A percentile compares a stretch with the other conserved stretches of the same genome.
Evolutionary conservation across 2,888 invertebrate species (phyloP).

Genomic region (Nymphalis polychloros): DNA sequence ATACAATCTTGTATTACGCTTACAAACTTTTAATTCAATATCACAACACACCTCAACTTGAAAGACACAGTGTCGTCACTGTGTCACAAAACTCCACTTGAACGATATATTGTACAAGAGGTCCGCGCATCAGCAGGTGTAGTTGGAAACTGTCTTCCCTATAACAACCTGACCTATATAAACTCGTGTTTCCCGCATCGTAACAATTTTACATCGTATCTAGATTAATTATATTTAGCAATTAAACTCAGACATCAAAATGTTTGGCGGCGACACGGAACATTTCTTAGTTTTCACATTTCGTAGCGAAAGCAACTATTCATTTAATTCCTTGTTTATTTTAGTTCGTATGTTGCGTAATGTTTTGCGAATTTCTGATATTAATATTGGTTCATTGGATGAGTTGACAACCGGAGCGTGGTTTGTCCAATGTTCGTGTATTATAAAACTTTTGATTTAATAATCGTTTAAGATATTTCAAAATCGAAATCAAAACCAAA

Average conservation of each 20-base stretch:
- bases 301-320: constrained; percentile 55
- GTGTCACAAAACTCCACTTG: constrained; percentile 4
- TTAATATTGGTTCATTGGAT: constrained; percentile 45
- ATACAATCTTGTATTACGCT: background rate
- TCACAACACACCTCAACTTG: constrained; percentile 13
- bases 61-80: constrained; percentile 5
- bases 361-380: constrained; percentile 42
- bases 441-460: background rate
- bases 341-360: constrained; percentile 53
- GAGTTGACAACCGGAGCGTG: constrained; percentile 29
- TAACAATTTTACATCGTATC: constrained; percentile 52
- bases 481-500: no score
- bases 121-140: constrained; percentile 32
- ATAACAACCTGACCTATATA: constrained; percentile 35
- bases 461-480: no score
- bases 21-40: background rate
- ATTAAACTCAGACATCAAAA: constrained; percentile 73
- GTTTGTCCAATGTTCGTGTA: constrained; percentile 3
- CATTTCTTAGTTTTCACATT: constrained; percentile 69
- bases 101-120: constrained; percentile 21
- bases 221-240: constrained; percentile 77
- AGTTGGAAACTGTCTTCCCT: constrained; percentile 28
- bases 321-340: constrained; percentile 67
- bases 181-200: constrained; percentile 54
- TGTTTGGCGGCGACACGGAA: constrained; percentile 68